These are phyloP conservation scores for Oscarella lobularis DNA, from an alignment of 37 sponge, comb jelly and placozoan species.

Conservation along the genomic window DNA sequence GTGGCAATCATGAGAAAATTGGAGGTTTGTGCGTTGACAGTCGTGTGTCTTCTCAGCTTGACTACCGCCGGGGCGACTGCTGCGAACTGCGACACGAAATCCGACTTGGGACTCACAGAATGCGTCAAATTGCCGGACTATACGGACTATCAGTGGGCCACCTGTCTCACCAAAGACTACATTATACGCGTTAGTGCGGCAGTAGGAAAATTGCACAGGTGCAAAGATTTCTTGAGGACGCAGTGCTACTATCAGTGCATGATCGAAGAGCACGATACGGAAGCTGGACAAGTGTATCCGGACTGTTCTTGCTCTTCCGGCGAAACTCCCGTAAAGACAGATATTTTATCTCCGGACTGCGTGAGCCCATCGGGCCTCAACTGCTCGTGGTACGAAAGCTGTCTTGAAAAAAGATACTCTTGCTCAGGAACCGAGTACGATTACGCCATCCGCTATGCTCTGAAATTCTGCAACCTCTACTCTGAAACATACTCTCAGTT, in stretches of 20 bases:
- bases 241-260: constrained; percentile 27
- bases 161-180: constrained; percentile 34
- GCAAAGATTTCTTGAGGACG: neutral
- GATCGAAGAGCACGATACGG: constrained; percentile 10
- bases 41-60: too few relatives aligned
- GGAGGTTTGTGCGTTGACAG: too few relatives aligned
- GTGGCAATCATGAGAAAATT: too few relatives aligned
- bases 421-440: constrained; percentile 20
- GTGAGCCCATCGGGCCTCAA: constrained; percentile 25
- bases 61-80: too few relatives aligned
- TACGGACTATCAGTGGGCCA: constrained; percentile 30
- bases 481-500: constrained; percentile 13
- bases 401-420: constrained; percentile 22
- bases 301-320: constrained; percentile 7
- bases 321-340: too few relatives aligned
- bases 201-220: neutral
- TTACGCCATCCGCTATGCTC: constrained; percentile 24
- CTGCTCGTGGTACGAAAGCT: constrained; percentile 30
- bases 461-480: constrained; percentile 28
- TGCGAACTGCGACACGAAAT: neutral
- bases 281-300: constrained; percentile 13
- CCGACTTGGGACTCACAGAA: constrained; percentile 11
- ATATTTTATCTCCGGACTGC: constrained; percentile 25
- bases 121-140: constrained; percentile 20
- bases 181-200: constrained; percentile 1